Evolutionary conservation across 1,140 invertebrate genomes (phyloP), one percentile per base, ranked within the genome.

Genomic region (Pseudomyrmex dendroicus): DNA sequence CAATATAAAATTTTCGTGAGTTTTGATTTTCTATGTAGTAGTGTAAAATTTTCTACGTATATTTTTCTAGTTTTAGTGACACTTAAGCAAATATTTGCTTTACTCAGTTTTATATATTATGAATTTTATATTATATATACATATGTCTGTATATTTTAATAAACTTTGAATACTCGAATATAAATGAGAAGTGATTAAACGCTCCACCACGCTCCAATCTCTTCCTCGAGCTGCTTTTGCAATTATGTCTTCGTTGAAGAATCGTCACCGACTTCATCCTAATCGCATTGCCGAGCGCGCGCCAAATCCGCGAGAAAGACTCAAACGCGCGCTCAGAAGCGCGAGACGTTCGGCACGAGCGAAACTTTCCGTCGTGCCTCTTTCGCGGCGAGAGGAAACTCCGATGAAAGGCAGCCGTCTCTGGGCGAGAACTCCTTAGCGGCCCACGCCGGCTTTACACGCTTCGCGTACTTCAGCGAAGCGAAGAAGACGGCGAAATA

Each of bases 361-460:
- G 22, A 76, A 76, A 76, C 73, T 64, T 64, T 66, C 73, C 35
- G 73, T 17, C 22, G 44, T 63, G 35, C 48, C 73, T 66, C 54
- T 76, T 76, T 66, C 61, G 15, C 66, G 48, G n/a, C 22, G 48
- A 4, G 57, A 74, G 61, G 72, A 83, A 76, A 76, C 73, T 76
- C 73, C 54, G 68, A 1, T 74, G 86, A 84, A 87, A 87, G 62
- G 83, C 63, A 59, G 59, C n/a, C 22, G 22, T 56, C n/a, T 70
- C 35, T 13, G 76, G 86, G 35, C 59, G 57, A 57, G 67, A 88
- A 87, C 86, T 88, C 86, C 84, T 88, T 88, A 88, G 77, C 86
- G 86, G 83, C 84, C 73, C 82, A 73, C 82, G 72, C 50, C 77
- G 67, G 84, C 84, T 88, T 88, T 88, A 85, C 78, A 85, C 84